A percentile compares a stretch with the other conserved stretches of the same genome.
Conservation (phyloP, 1,140 invertebrate genomes). For the Yoshiicerus persimilis region DNA sequence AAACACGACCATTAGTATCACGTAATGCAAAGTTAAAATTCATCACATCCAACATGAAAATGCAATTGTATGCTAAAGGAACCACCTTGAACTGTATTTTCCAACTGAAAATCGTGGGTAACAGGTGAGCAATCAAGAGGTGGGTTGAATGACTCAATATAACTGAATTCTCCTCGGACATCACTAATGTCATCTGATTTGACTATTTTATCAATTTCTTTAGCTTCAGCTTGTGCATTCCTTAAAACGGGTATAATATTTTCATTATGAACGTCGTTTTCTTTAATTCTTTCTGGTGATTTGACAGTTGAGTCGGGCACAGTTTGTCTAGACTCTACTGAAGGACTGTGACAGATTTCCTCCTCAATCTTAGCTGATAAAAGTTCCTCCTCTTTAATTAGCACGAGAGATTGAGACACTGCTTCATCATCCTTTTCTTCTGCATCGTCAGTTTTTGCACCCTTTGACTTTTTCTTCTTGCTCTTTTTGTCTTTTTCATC, state of each 20-base stretch:
- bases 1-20: too few relatives aligned
- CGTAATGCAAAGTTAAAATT: not conserved
- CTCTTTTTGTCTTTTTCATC: slow-evolving; percentile 51
- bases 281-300: slow-evolving; percentile 35
- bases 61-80: not conserved
- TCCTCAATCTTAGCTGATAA: slow-evolving; percentile 33
- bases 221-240: not conserved
- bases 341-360: slow-evolving; percentile 20
- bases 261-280: not conserved
- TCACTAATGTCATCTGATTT: not conserved
- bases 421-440: not conserved
- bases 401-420: not conserved
- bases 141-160: not conserved
- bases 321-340: not conserved
- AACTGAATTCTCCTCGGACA: too few relatives aligned
- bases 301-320: slow-evolving; percentile 47
- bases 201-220: not conserved
- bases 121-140: not conserved
- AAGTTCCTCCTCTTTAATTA: slow-evolving; percentile 37
- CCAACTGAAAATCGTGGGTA: not conserved
- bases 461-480: slow-evolving; percentile 54
- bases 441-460: slow-evolving; percentile 35
- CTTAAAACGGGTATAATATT: not conserved
- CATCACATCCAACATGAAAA: not conserved
- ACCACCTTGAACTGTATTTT: not conserved